Conservation (phyloP, 1,140 invertebrate species). For the Battus philenor region DNA sequence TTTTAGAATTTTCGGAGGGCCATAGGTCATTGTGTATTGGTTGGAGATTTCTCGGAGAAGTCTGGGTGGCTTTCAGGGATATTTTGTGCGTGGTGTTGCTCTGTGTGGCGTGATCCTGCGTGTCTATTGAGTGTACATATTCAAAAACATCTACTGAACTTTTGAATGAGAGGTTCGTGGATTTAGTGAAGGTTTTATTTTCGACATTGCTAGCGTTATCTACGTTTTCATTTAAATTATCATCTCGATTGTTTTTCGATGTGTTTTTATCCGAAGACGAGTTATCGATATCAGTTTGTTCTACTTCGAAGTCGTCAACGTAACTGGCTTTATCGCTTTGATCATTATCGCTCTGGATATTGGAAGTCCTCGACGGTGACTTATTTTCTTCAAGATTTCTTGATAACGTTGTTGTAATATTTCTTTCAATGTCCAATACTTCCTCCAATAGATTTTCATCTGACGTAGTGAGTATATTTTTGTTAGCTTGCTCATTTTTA, state of each 20-base stretch:
- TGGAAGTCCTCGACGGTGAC: slow-evolving; percentile 5
- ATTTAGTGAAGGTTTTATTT: slow-evolving; percentile 42
- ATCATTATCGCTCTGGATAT: slow-evolving; percentile 19
- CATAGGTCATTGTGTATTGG: slow-evolving; percentile 59
- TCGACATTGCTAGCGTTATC: slow-evolving; percentile 18
- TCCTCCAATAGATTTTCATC: slow-evolving; percentile 66
- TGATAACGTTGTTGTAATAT: slow-evolving; percentile 36
- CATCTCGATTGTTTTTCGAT: slow-evolving; percentile 13
- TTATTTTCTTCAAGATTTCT: slow-evolving; percentile 27
- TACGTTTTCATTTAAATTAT: slow-evolving; percentile 12
- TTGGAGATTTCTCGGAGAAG: slow-evolving; percentile 53
- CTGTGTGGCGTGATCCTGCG: slow-evolving; percentile 62
- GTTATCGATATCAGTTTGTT: slow-evolving; percentile 35
- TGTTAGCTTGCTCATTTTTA: slow-evolving; percentile 28
- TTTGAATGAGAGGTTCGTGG: slow-evolving; percentile 55
- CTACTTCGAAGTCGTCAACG: slow-evolving; percentile 69
- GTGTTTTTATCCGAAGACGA: slow-evolving; percentile 11
- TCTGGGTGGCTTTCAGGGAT: slow-evolving; percentile 66
- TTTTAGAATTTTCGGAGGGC: slow-evolving; percentile 41
- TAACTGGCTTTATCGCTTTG: slow-evolving; percentile 44
- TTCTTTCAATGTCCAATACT: slow-evolving; percentile 57
- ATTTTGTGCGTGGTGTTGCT: slow-evolving; percentile 44
- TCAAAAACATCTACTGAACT: slow-evolving; percentile 63
- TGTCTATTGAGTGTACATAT: slow-evolving; percentile 61
- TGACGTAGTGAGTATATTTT: slow-evolving; percentile 50